These are phyloP conservation scores for Leucosticte australis DNA, from an alignment of 2,113 vertebrate genomes.

Conservation along the genomic window DNA sequence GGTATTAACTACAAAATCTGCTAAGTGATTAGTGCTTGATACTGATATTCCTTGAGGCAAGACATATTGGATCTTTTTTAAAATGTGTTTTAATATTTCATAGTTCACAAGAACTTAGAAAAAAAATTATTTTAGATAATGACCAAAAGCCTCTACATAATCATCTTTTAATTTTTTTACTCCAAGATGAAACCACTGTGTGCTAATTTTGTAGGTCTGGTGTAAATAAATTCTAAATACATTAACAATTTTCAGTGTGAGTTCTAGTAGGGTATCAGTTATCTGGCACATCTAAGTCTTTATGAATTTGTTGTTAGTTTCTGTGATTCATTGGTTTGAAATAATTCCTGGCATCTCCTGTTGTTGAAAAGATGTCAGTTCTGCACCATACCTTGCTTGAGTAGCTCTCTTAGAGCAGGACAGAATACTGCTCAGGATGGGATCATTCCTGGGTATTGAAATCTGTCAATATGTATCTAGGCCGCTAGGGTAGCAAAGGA, in stretches of 20 bases:
- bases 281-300: not conserved
- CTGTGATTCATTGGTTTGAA: not conserved
- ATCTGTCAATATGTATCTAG: not conserved
- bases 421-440: not conserved
- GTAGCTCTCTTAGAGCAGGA: not conserved
- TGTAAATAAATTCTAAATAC: not conserved
- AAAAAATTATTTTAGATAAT: not conserved
- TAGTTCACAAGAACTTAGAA: not conserved
- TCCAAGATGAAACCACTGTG: not conserved
- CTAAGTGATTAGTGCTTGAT: slow-evolving; percentile 34
- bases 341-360: not conserved
- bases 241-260: not conserved
- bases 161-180: not conserved
- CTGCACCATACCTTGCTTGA: not conserved
- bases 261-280: not conserved
- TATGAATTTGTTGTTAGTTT: not conserved
- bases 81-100: not conserved
- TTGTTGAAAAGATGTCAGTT: not conserved
- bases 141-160: not conserved
- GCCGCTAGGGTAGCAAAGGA: not conserved
- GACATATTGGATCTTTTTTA: not conserved
- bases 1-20: slow-evolving; percentile 7
- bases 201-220: not conserved
- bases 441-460: not conserved
- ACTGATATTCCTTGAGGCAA: slow-evolving; percentile 20